These are phyloP conservation scores for Tretioscincus oriximinensis DNA, from an alignment of 2,113 vertebrate species.

Conservation along the genomic window DNA sequence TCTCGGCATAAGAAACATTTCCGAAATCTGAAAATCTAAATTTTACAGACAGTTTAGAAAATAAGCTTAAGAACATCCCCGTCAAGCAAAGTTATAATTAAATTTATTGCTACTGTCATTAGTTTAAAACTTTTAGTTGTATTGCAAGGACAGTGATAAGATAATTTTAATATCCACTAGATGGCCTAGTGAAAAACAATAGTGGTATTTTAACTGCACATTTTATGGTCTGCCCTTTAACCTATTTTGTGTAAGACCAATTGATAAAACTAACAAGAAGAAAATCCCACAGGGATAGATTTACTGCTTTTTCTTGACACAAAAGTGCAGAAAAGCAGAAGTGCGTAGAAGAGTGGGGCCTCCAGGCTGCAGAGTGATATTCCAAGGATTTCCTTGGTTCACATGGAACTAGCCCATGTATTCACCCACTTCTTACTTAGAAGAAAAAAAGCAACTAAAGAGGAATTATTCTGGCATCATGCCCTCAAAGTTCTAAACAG, in stretches of 20 bases:
- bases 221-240: background rate
- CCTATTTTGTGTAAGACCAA: background rate
- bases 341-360: too few relatives aligned
- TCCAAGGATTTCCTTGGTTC: too few relatives aligned
- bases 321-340: too few relatives aligned
- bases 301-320: too few relatives aligned
- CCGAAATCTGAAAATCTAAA: background rate
- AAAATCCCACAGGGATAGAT: background rate
- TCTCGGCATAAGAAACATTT: too few relatives aligned
- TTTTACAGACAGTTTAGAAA: background rate
- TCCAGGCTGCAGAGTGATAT: too few relatives aligned
- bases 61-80: background rate
- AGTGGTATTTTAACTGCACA: background rate
- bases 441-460: too few relatives aligned
- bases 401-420: too few relatives aligned
- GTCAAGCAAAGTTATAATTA: background rate
- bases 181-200: background rate
- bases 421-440: too few relatives aligned
- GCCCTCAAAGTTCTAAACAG: too few relatives aligned
- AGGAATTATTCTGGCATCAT: too few relatives aligned
- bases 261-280: background rate
- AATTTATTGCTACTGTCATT: background rate
- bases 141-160: background rate
- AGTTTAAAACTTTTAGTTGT: background rate
- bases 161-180: background rate